Conservation (phyloP, 2,113 vertebrate species). For the Helogale parvula region DNA sequence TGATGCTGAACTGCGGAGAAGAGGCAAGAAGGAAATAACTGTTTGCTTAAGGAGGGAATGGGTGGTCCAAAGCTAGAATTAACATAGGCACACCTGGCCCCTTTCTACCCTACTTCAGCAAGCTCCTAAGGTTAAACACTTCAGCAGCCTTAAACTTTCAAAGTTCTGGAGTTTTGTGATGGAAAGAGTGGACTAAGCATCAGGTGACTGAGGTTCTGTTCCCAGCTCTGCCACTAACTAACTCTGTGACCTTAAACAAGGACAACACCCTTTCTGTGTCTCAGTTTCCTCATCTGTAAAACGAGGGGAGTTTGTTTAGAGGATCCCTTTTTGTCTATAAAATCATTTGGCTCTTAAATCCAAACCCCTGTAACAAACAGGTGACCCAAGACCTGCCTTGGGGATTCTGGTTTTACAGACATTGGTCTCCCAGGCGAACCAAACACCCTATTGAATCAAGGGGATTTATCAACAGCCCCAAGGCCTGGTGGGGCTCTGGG, state of each 20-base stretch:
- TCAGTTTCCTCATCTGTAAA: conserved; percentile 33
- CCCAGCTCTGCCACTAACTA: not conserved
- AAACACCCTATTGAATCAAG: not conserved
- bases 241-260: conserved; percentile 36
- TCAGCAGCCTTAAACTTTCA: not conserved
- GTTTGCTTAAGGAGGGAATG: not conserved
- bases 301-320: not conserved
- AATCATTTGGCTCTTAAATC: not conserved
- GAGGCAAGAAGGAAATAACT: not conserved
- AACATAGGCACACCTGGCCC: not conserved
- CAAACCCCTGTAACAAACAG: not conserved
- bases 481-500: not conserved
- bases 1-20: not conserved
- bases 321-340: not conserved
- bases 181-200: not conserved
- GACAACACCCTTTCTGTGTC: not conserved
- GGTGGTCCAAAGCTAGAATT: not conserved
- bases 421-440: not conserved
- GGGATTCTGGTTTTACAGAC: not conserved
- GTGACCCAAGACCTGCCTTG: not conserved
- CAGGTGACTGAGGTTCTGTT: not conserved
- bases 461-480: conserved; percentile 25
- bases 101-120: not conserved
- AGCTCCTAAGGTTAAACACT: not conserved
- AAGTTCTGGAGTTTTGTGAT: not conserved